These are phyloP conservation scores for Orussus abietinus DNA, from an alignment of 1,140 invertebrate genomes.

Conservation along the genomic window DNA sequence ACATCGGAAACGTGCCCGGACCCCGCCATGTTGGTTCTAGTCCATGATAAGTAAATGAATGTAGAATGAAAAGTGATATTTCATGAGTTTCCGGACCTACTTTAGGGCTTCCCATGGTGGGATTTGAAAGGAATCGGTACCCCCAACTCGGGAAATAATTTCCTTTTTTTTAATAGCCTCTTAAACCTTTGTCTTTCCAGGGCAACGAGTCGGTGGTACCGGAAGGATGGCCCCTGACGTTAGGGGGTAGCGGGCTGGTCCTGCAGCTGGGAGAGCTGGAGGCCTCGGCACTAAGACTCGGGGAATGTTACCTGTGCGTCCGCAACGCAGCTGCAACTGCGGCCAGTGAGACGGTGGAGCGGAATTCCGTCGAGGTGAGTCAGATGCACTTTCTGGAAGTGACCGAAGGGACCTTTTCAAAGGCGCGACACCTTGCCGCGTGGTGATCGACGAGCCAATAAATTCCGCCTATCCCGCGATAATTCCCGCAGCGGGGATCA, in stretches of 20 bases:
- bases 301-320: conserved; percentile 56
- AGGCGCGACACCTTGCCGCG: too few species aligned
- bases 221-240: conserved; percentile 51
- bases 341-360: conserved; percentile 37
- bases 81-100: too few species aligned
- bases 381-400: conserved; percentile 18
- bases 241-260: conserved; percentile 46
- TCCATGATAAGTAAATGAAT: too few species aligned
- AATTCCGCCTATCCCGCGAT: too few species aligned
- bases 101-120: too few species aligned
- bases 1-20: too few species aligned
- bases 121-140: too few species aligned
- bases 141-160: not conserved
- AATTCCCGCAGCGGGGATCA: too few species aligned
- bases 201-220: conserved; percentile 48
- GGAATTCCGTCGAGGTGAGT: conserved; percentile 50
- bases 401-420: too few species aligned
- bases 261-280: conserved; percentile 52
- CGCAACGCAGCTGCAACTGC: conserved; percentile 43
- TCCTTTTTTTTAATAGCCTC: conserved; percentile 3
- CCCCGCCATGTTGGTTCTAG: too few species aligned
- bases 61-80: too few species aligned
- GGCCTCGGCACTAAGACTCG: conserved; percentile 47
- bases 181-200: conserved; percentile 38
- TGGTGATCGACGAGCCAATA: too few species aligned